Evolutionary conservation across 2,113 vertebrate species (phyloP), one percentile per base, ranked within the genome.

Genomic region (Anoplopoma fimbria): DNA sequence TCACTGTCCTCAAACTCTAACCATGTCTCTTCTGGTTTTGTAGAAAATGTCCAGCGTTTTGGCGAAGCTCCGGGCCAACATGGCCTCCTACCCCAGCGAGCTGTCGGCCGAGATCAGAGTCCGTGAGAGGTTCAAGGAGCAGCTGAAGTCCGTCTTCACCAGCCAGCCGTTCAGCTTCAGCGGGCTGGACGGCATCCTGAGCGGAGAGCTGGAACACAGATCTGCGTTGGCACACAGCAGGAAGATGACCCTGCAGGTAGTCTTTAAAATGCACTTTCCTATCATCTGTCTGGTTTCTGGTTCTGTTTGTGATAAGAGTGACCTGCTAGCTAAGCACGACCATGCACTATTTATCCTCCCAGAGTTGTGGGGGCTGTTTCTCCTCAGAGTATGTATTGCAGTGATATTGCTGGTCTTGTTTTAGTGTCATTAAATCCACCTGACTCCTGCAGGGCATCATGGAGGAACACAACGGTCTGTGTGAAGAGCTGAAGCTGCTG

Each of bases 21-120:
- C 19, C 9, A 25, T 7, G 6, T 33, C 12, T 60, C 15, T 60
- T 33, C 42, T 62, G 9, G 4, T 17, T 81, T 65, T 84, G 29
- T 64, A 95, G 95, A 90, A 92, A 84, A 90, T 95, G 88, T 36
- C 34, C n/a, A 14, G 5, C 9, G 29, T 87, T 73, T 53, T 84
- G 34, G 79, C 74, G n/a, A 82, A 73, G 33, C 84, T 95, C 2
- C n/a, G 53, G 71, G 74, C 69, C 2, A 65, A 51, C 61, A 19
- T 91, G 25, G 9, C 61, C 0, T 55, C 58, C 3, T 77, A 64
- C 38, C 4, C 67, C 14, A 10, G 2, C 2, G 78, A 78, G 2
- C 7, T 92, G 55, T 85, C 79, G 0, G 65, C 70, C 15, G 93
- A 94, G 58, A 12, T 75, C 33, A 19, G 4, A 8, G 75, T 72